Base-by-base conservation (phyloP, 35 echinoderm and acorn worm genomes). In the Strongylocentrotus purpuratus region DNA sequence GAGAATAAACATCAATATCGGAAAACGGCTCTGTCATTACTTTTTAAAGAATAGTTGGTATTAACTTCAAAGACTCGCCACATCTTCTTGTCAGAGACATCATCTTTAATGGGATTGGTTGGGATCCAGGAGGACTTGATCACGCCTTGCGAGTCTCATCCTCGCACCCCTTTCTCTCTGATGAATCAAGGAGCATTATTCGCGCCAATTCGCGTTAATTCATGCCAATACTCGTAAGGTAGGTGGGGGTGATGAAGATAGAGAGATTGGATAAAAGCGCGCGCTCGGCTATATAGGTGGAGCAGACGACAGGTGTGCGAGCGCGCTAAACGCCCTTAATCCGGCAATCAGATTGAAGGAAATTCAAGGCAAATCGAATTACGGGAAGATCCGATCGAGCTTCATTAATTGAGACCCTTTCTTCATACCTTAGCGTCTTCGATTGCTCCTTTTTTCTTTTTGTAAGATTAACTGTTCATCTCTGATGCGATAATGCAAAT, bases 311-410 rank as follows among this genome's bases (percentile, higher is more conserved):
- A 89, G 87, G 87, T 89, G 87, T 89, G 45, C 5, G 87, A 89
- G 87, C 32, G 87, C 87, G 87, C 33, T 89, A 89, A 89, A 89
- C 45, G 87, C 20, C 87, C 87, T 45, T 89, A 89, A 89, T 89
- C 87, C 87, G 0, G 11, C 12, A 89, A 89, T 89, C 12, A 46
- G 87, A 89, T 89, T 89, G 87, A 46, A 89, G 33, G 22, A 89
- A 45, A 89, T 89, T 46, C 15, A 89, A 89, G 45, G 87, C 45
- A 89, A 89, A 89, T 89, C 32, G 87, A 45, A 31, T 89, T 89
- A 89, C 9, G 87, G 87, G 31, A 46, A 46, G 65, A 78, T 78
- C 65, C 28, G 22, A 78, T 78, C 65, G 65, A 78, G 65, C 22
- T 78, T 78, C 65, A 78, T 78, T 78, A 78, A 78, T 78, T 78